Base-by-base conservation (phyloP, 2,888 invertebrate species). In the Busseola fusca region DNA sequence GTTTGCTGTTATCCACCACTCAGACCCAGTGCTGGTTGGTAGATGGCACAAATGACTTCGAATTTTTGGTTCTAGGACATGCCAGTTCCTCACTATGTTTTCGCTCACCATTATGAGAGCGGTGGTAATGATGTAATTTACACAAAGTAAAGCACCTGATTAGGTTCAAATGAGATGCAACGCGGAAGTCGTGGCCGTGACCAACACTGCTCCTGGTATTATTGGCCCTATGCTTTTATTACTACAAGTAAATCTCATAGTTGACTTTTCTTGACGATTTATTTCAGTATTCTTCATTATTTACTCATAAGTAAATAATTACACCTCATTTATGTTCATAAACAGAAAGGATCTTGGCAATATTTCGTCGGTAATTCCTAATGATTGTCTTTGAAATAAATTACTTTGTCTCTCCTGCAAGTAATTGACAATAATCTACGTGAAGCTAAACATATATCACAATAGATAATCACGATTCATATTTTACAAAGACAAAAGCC, bases 401-500 rank as follows among this genome's bases (percentile, higher is more conserved):
- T 42, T 50, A 40, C 50, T 57, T 76, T 42, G 40, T 42, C 40
- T 42, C 56, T 25, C 16, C 7, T 40, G 30, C 58, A 76, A 42
- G 18, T 76, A 76, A 68, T 72, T 72, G 30, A 25, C 25, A 45
- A 1, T 77, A 77, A 76, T 69, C 25, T 42, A 45, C 30, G 9
- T 21, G 37, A 56, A 50, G 42, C 34, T 40, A 56, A 70, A 57
- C 10, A 60, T 30, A 9, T 25, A 67, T 30, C 30, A 76, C 30
- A 45, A 54, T 27, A 48, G 54, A 40, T 40, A 48, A 59, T 76
- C 40, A 48, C 42, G 40, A 50, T 60, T 34, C 4, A 34, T 30
- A 76, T 40, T 69, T 60, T 6, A 48, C 34, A 52, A 50, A 30
- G 34, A 67, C 48, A 59, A 37, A 52, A n/a, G 21, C 40, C 4